phyloP scores from a whole-genome alignment of 2,888 invertebrate species.

The Chrysopilus asiliformis region DNA sequence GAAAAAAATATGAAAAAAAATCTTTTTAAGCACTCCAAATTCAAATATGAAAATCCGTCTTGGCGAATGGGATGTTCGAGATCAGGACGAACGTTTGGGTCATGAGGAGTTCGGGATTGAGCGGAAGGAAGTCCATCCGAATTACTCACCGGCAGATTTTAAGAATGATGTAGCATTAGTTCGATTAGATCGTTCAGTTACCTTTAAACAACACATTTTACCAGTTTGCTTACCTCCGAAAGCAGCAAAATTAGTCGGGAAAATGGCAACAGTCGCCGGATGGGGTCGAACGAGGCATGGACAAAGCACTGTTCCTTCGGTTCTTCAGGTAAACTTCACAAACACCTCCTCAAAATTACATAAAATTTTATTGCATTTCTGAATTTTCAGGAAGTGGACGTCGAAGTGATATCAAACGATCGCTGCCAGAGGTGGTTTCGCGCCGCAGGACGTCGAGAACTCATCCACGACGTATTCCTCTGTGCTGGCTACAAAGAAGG shows the following conservation, averaged over 20 bases:
- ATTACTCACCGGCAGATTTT: constrained; percentile 83
- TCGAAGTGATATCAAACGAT: constrained; percentile 78
- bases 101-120: constrained; percentile 84
- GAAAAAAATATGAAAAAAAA: background rate
- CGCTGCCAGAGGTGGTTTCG: constrained; percentile 87
- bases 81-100: constrained; percentile 63
- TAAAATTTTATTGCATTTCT: background rate
- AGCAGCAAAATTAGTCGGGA: constrained; percentile 65
- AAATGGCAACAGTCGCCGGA: constrained; percentile 82
- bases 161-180: constrained; percentile 80
- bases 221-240: constrained; percentile 81
- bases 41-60: constrained; percentile 76
- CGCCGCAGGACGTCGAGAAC: constrained; percentile 76
- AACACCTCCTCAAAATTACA: background rate
- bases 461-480: constrained; percentile 85
- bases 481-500: constrained; percentile 90
- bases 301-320: constrained; percentile 73
- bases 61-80: constrained; percentile 87
- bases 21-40: constrained; percentile 58
- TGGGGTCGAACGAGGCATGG: constrained; percentile 88
- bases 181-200: constrained; percentile 64
- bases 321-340: constrained; percentile 46
- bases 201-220: constrained; percentile 82
- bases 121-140: constrained; percentile 80
- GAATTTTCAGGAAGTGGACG: constrained; percentile 55